Base-by-base conservation (phyloP, 2,113 vertebrate genomes). In the Variabilichromis moorii region DNA sequence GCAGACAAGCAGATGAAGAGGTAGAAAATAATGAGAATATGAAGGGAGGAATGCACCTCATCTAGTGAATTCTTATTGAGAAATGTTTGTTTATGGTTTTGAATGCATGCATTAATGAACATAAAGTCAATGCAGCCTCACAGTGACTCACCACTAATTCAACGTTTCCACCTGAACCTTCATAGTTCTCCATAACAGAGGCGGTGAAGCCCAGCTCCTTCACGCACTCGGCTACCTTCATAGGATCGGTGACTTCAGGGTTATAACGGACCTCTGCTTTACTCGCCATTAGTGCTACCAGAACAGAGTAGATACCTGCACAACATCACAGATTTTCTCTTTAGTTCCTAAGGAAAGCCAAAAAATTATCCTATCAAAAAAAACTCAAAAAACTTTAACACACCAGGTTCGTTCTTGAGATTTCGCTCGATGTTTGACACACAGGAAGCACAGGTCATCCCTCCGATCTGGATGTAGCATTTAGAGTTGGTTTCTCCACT, bases 351-450 rank as follows among this genome's bases (percentile, higher is more conserved):
- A 2, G 11, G 2, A 78, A 47, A 85, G 47, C 26, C 24, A 68
- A 40, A 68, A 35, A 1, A 45, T 8, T 11, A 53, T 28, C 3
- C 9, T 42, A 8, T 19, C 3, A 84, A 51, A 71, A 12, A 53
- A 5, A 5, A 0, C 5, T 51, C 7, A 12, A 61, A 59, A 42
- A 33, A 11, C 10, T 71, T 59, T 26, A 24, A 53, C 96, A 95
- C 83, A 99, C 99, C 99, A 4, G 97, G 93, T 95, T 99, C 98
- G 54, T 97, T 97, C 42, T 97, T 98, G 73, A 99, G 96, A 61
- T 99, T 99, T 89, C 98, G 97, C 93, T 99, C 99, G 4, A 99
- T 99, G 96, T 99, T 99, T 88, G 97, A 97, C 55, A 99, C 99
- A 5, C 99, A 99, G 0, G 99, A 99, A 42, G 98, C 98, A 61